Percentiles rank a stretch among this genome's conserved stretches.
Conservation (phyloP, 2,113 vertebrate genomes). For the Pavo muticus region DNA sequence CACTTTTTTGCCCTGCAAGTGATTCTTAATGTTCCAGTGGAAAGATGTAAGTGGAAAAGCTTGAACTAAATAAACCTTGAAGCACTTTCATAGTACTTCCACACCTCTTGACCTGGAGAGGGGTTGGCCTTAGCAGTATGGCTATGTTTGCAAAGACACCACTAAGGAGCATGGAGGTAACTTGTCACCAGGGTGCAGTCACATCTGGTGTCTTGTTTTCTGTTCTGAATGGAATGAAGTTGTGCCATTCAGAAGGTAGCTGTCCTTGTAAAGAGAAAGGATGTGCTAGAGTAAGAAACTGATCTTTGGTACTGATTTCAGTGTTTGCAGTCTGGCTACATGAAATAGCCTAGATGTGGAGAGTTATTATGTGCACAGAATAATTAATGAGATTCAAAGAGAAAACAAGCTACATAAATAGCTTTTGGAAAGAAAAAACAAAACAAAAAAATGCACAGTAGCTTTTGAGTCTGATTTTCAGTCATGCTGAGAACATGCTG, state of each 20-base stretch:
- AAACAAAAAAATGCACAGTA: background rate
- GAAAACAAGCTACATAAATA: background rate
- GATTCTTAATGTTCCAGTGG: background rate
- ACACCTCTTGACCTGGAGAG: background rate
- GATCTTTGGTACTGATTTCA: background rate
- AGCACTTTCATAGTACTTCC: background rate
- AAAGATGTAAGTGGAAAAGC: background rate
- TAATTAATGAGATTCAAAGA: background rate
- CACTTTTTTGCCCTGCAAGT: background rate
- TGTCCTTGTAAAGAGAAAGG: background rate
- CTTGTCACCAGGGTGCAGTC: accelerated
- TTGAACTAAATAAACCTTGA: background rate
- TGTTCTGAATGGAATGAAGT: background rate
- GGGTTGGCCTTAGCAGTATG: background rate
- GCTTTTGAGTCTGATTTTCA: background rate
- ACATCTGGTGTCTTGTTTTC: background rate
- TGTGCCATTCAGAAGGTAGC: background rate
- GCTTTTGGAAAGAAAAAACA: no score
- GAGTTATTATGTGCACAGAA: background rate
- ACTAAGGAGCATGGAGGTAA: accelerated
- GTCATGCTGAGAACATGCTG: background rate
- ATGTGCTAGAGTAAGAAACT: background rate
- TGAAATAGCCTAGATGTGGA: background rate
- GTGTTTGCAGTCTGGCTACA: background rate
- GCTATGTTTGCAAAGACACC: background rate